Percentiles rank a stretch among this genome's conserved stretches.
phyloP scores from a whole-genome alignment of 2,888 invertebrate species.

The Cephus spinipes region DNA sequence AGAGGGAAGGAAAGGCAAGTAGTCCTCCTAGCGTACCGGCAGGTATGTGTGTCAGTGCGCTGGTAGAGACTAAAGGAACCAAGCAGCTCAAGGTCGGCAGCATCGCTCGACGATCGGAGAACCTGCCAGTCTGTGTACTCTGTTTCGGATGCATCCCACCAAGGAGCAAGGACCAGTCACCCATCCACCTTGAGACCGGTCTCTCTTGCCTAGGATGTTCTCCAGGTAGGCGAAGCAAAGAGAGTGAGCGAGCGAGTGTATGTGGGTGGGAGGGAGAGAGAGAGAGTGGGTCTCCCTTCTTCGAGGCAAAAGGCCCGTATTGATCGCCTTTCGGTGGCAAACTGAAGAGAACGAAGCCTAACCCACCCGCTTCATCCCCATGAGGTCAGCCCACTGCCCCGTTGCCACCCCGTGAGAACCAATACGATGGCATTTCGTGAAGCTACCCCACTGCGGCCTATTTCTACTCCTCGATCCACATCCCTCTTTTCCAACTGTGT shows the following conservation, averaged over 20 bases:
- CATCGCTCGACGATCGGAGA: not conserved
- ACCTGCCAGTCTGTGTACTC: not conserved
- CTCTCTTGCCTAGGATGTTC: not conserved
- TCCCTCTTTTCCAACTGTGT: not conserved
- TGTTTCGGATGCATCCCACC: not conserved
- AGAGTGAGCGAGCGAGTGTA: too few relatives aligned
- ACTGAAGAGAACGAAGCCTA: slow-evolving; percentile 42
- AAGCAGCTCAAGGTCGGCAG: not conserved
- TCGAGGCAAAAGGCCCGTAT: slow-evolving; percentile 43
- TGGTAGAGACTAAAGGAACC: not conserved
- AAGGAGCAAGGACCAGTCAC: too few relatives aligned
- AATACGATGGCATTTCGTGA: slow-evolving; percentile 20
- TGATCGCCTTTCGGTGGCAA: slow-evolving; percentile 53
- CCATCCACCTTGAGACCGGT: not conserved
- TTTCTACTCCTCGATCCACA: not conserved
- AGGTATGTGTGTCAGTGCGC: not conserved
- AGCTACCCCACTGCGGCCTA: slow-evolving; percentile 5
- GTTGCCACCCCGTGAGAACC: slow-evolving; percentile 14
- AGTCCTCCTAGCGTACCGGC: not conserved
- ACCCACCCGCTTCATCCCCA: slow-evolving; percentile 40
- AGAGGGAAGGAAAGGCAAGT: too few relatives aligned
- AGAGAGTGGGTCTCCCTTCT: not conserved
- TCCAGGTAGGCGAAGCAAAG: not conserved
- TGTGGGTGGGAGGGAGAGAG: too few relatives aligned
- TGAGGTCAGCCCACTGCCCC: slow-evolving; percentile 32